Evolutionary conservation across 2,888 invertebrate genomes (phyloP).

Genomic region (Myopa testacea): DNA sequence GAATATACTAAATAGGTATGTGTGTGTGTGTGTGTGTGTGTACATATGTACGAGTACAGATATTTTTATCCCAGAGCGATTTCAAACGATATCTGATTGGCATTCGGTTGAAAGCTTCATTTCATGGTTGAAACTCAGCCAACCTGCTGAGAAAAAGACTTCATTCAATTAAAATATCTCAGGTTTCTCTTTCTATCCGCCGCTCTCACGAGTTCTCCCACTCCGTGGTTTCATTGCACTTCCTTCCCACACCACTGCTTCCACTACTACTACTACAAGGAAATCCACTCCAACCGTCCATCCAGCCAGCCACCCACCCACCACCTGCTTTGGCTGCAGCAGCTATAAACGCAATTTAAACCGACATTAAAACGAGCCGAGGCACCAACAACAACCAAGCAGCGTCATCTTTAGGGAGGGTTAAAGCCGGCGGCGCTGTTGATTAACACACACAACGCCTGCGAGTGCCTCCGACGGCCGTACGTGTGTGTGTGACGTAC

Average conservation of each 20-base stretch:
- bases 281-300: neutral
- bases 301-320: neutral
- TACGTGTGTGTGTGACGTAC: slow-evolving; percentile 1
- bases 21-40: no score
- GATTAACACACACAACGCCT: slow-evolving; percentile 21
- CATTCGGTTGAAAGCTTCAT: no score
- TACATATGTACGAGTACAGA: no score
- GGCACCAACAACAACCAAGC: slow-evolving; percentile 3
- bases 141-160: no score
- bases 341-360: slow-evolving; percentile 28
- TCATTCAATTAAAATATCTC: neutral
- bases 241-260: neutral
- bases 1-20: no score
- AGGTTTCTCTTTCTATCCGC: neutral
- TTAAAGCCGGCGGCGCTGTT: slow-evolving; percentile 30
- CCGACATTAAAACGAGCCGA: slow-evolving; percentile 24
- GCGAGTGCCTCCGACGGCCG: neutral
- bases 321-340: slow-evolving; percentile 1
- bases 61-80: no score
- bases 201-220: neutral
- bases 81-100: no score
- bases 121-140: no score
- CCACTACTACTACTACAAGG: slow-evolving; percentile 20
- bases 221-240: neutral
- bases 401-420: slow-evolving; percentile 33